phyloP scores from a whole-genome alignment of 2,797 vertebrate species.

The Rousettus madagascariensis region DNA sequence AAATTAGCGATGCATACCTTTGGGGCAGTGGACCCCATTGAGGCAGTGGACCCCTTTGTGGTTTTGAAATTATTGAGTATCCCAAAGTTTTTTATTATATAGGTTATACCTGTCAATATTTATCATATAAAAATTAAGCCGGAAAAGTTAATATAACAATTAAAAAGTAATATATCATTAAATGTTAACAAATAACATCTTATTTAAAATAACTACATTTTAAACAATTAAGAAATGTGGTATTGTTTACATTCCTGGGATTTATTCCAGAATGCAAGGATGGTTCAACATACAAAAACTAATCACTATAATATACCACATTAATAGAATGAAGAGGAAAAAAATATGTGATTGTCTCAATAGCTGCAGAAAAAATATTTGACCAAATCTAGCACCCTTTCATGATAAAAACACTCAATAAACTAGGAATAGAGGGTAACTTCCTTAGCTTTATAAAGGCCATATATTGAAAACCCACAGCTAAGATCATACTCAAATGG shows the following conservation, averaged over 20 bases:
- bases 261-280: not conserved
- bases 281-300: not conserved
- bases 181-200: not conserved
- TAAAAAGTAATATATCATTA: not conserved
- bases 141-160: not conserved
- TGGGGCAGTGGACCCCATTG: not conserved
- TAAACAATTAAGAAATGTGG: not conserved
- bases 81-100: not conserved
- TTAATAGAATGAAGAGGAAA: not conserved
- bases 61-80: not conserved
- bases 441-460: not conserved
- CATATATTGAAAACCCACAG: not conserved
- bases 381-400: not conserved
- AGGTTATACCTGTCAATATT: not conserved
- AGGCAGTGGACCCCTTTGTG: not conserved
- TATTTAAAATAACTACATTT: not conserved
- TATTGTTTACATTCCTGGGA: not conserved
- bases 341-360: not conserved
- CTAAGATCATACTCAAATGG: not conserved
- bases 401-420: not conserved
- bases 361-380: not conserved
- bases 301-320: not conserved
- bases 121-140: not conserved
- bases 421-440: not conserved
- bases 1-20: not conserved